Conservation (phyloP, 2,113 vertebrate species). For the Numida meleagris region DNA sequence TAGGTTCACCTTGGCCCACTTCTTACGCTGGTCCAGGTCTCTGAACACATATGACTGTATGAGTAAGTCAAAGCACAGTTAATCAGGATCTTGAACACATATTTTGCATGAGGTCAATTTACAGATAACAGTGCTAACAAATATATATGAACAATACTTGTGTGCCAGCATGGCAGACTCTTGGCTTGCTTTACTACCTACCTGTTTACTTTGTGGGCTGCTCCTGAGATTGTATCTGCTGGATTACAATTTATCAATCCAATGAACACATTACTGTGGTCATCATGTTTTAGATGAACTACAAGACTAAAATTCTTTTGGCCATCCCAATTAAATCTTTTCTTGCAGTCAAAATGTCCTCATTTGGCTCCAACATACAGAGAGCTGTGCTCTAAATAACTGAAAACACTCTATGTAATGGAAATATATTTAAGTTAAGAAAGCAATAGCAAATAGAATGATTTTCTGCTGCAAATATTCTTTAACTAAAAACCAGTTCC, state of each 20-base stretch:
- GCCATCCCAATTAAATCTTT: neutral
- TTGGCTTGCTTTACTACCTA: neutral
- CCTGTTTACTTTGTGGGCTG: neutral
- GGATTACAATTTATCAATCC: neutral
- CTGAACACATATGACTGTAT: neutral
- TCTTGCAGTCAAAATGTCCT: neutral
- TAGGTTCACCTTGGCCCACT: neutral
- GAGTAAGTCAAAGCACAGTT: neutral
- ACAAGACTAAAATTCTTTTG: rapidly evolving
- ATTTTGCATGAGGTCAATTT: conserved; percentile 7
- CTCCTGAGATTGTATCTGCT: rapidly evolving
- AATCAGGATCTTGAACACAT: neutral
- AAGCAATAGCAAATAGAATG: neutral
- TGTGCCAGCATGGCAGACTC: neutral
- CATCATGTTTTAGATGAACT: neutral
- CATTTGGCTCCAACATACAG: neutral
- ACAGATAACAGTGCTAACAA: neutral
- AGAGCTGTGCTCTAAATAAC: neutral
- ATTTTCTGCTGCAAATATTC: neutral
- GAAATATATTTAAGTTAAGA: neutral
- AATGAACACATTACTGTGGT: neutral
- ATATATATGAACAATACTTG: neutral
- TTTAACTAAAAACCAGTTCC: neutral
- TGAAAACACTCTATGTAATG: neutral
- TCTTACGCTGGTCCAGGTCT: neutral